These are phyloP conservation scores for Pollenia griseotomentosa DNA, from an alignment of 2,888 invertebrate species.

Conservation along the genomic window DNA sequence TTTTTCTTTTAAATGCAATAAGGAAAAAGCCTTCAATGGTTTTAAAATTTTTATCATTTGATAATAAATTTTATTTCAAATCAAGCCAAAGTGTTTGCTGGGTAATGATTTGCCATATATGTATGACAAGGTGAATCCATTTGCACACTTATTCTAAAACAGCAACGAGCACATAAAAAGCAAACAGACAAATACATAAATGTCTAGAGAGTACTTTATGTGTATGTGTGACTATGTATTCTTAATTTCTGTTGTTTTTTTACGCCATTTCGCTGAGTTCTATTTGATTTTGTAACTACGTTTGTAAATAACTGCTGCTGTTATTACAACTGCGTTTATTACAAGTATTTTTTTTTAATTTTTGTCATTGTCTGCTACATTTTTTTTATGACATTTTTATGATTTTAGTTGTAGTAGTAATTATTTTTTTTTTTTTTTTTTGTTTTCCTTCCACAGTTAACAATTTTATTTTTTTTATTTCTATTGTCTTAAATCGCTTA, in stretches of 20 bases:
- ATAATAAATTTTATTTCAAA: no score
- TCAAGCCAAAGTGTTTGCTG: no score
- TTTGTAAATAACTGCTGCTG: slow-evolving; percentile 36
- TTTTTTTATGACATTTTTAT: slow-evolving; percentile 53
- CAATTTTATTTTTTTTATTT: not conserved
- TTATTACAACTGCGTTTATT: not conserved
- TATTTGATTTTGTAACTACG: slow-evolving; percentile 25
- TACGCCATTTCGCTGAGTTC: not conserved
- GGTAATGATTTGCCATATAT: no score
- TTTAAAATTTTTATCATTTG: no score
- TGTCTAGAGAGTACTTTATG: not conserved
- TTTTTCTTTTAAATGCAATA: no score
- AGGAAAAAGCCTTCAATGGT: no score
- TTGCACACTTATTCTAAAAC: not conserved
- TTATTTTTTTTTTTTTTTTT: slow-evolving; percentile 4
- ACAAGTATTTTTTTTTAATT: not conserved
- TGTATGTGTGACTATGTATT: not conserved
- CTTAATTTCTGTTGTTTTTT: not conserved
- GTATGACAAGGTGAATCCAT: not conserved
- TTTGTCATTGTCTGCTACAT: not conserved
- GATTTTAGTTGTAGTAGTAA: slow-evolving; percentile 7
- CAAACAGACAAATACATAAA: slow-evolving; percentile 6
- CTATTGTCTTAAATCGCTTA: slow-evolving; percentile 20
- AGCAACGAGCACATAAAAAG: not conserved
- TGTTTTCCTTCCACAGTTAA: not conserved